phyloP scores from a whole-genome alignment of 2,888 invertebrate species.

The Ichneumoninae sp. region DNA sequence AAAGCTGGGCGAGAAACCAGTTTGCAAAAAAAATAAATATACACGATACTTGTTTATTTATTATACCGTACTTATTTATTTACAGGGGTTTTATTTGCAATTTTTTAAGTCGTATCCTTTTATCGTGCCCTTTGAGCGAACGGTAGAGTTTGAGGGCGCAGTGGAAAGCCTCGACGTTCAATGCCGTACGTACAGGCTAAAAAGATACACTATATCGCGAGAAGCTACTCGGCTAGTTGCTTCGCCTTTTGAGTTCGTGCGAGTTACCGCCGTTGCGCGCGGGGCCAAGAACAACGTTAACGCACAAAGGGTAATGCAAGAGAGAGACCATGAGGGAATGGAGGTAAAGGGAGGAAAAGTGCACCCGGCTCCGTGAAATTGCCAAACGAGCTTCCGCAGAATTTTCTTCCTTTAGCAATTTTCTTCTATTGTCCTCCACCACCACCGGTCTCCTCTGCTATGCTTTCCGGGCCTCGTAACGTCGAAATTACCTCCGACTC shows the following conservation, averaged over 20 bases:
- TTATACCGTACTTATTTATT: neutral
- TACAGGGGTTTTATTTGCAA: neutral
- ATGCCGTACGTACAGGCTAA: neutral
- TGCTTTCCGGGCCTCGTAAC: neutral
- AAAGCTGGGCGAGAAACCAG: neutral
- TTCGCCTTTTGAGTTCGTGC: conserved; percentile 16
- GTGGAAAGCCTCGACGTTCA: neutral
- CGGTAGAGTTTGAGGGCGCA: neutral
- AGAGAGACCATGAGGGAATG: neutral
- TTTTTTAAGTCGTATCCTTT: neutral
- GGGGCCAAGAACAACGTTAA: conserved; percentile 25
- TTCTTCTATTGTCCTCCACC: conserved; percentile 10
- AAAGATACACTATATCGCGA: neutral
- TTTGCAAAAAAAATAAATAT: neutral
- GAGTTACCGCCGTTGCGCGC: neutral
- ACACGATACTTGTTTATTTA: neutral
- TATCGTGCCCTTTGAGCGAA: conserved; percentile 1
- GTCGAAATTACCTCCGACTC: conserved; percentile 6
- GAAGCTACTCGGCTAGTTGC: conserved; percentile 14
- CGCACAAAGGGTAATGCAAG: conserved; percentile 23
- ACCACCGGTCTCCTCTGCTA: neutral
- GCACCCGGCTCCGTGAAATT: conserved; percentile 8
- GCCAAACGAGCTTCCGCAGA: conserved; percentile 12
- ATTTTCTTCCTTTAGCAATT: conserved; percentile 27
- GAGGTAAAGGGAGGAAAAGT: neutral